These are phyloP conservation scores for Alligator sinensis DNA, from an alignment of 2,113 vertebrate genomes.

Conservation along the genomic window DNA sequence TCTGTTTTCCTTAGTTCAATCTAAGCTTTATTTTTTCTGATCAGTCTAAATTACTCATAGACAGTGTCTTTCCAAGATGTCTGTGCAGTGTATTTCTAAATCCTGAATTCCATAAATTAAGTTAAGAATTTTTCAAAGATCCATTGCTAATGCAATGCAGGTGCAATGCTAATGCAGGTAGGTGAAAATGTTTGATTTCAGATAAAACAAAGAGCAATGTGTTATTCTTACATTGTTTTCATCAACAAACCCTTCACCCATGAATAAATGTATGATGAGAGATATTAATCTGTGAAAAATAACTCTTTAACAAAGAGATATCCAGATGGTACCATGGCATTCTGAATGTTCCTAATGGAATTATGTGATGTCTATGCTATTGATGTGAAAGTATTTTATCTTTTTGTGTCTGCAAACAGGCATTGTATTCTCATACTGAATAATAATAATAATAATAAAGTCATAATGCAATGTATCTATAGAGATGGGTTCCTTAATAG, in stretches of 20 bases:
- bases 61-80: not conserved
- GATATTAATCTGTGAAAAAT: conserved; percentile 62
- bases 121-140: not conserved
- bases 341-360: conserved; percentile 66
- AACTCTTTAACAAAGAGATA: conserved; percentile 54
- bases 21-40: not conserved
- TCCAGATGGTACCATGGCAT: conserved; percentile 62
- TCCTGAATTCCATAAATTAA: conserved; percentile 19
- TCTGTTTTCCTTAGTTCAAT: conserved; percentile 13
- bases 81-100: not conserved
- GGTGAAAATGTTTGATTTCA: not conserved
- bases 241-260: conserved; percentile 26
- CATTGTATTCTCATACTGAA: conserved; percentile 4
- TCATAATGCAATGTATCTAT: conserved; percentile 18
- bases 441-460: conserved; percentile 29
- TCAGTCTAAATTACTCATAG: not conserved
- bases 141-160: not conserved
- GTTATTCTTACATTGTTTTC: not conserved
- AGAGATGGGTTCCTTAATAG: conserved; percentile 2
- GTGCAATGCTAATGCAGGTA: too few species aligned
- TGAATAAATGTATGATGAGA: conserved; percentile 55
- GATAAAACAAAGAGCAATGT: conserved; percentile 27
- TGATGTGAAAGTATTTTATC: conserved; percentile 61
- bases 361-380: conserved; percentile 43
- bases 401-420: conserved; percentile 48